Percentiles rank a stretch among this genome's conserved stretches.
phyloP scores from a whole-genome alignment of 2,888 invertebrate species.

The Nasonovia ribisnigri region DNA sequence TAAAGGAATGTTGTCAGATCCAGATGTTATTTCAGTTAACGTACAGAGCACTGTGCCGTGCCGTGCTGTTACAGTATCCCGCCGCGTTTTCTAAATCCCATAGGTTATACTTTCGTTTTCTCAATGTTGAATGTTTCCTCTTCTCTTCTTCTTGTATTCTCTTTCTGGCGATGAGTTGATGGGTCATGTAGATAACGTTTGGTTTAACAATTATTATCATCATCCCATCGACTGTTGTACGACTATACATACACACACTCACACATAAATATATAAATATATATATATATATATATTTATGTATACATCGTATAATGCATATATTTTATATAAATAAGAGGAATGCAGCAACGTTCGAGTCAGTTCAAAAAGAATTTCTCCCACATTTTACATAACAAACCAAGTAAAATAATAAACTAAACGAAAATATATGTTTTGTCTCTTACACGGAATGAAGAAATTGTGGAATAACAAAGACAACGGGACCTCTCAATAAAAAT shows the following conservation, averaged over 20 bases:
- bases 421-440: constrained; percentile 46
- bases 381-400: constrained; percentile 34
- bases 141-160: not conserved
- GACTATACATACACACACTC: not conserved
- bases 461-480: constrained; percentile 55
- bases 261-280: not conserved
- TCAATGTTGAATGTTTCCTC: not conserved
- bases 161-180: constrained; percentile 43
- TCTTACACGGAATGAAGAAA: constrained; percentile 20
- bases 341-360: constrained; percentile 1
- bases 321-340: constrained; percentile 3
- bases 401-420: constrained; percentile 30
- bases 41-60: not conserved
- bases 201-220: constrained; percentile 58
- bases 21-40: constrained; percentile 58
- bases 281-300: no score
- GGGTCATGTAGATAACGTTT: constrained; percentile 56
- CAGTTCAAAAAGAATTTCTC: constrained; percentile 43
- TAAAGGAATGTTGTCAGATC: constrained; percentile 58
- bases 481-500: constrained; percentile 62
- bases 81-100: constrained; percentile 51
- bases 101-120: constrained; percentile 49
- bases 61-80: constrained; percentile 22
- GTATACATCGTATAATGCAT: not conserved
- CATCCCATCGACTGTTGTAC: constrained; percentile 17